phyloP scores from a whole-genome alignment of 2,888 invertebrate genomes.

The Diabrotica balteata region DNA sequence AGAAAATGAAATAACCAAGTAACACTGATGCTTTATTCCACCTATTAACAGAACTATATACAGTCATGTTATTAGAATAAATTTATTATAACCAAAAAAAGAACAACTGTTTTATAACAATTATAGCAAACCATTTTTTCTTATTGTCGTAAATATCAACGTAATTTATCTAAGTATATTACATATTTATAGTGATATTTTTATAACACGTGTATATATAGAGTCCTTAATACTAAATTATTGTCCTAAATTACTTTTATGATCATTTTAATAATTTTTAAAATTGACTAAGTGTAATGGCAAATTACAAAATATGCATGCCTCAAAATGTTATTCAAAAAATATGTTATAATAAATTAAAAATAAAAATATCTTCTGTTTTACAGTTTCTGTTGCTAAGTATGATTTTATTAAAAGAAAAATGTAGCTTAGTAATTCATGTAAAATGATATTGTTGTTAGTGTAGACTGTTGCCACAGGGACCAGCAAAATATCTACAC shows the following conservation, averaged over 20 bases:
- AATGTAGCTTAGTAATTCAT: no score
- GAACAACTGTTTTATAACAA: conserved; percentile 5
- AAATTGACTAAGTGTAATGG: conserved; percentile 24
- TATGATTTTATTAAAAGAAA: no score
- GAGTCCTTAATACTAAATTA: not conserved
- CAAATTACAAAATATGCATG: not conserved
- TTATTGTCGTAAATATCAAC: conserved; percentile 30
- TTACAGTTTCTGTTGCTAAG: no score
- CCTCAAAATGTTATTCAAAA: no score
- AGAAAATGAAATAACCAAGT: no score
- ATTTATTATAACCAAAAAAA: not conserved
- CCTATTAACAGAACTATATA: conserved; percentile 42
- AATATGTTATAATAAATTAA: no score
- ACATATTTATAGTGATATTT: conserved; percentile 16
- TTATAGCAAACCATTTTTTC: conserved; percentile 5
- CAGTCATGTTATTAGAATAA: conserved; percentile 27
- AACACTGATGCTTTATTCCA: conserved; percentile 39
- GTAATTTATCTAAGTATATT: conserved; percentile 13
- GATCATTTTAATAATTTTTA: conserved; percentile 4
- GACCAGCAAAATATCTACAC: no score
- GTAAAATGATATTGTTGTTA: no score
- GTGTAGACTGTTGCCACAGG: no score
- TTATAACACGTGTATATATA: no score
- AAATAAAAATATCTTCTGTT: no score
- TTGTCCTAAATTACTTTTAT: conserved; percentile 18